Conservation (phyloP, 1,140 invertebrate species). For the Drosophila albomicans region DNA sequence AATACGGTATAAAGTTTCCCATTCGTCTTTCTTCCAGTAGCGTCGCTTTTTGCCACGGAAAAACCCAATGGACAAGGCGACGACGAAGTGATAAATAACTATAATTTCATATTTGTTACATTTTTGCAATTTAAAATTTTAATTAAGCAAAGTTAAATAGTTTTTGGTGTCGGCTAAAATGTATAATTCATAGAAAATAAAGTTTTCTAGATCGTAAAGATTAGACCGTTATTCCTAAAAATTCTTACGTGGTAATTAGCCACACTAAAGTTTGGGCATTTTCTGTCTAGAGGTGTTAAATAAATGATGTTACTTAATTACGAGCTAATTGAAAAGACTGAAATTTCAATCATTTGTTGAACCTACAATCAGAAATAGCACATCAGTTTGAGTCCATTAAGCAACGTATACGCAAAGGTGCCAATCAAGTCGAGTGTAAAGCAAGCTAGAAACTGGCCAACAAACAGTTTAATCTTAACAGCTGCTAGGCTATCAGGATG, state of each 20-base stretch:
- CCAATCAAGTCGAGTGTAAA: background rate
- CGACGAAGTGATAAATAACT: conserved; percentile 58
- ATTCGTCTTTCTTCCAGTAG: conserved; percentile 4
- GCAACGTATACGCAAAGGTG: conserved; percentile 39
- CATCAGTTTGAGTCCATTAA: conserved; percentile 20
- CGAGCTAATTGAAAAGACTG: background rate
- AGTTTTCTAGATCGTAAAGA: conserved; percentile 38
- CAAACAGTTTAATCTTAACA: conserved; percentile 1
- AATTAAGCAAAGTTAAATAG: conserved; percentile 66
- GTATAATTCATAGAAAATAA: conserved; percentile 31
- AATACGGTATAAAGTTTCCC: conserved; percentile 29
- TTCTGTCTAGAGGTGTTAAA: background rate
- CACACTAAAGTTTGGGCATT: background rate
- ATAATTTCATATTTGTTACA: conserved; percentile 59
- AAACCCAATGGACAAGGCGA: conserved; percentile 13
- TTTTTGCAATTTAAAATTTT: conserved; percentile 67
- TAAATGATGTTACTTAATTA: background rate
- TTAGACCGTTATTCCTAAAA: background rate
- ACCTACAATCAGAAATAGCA: background rate
- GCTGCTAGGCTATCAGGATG: background rate
- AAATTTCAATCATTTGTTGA: background rate
- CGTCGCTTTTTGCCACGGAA: background rate
- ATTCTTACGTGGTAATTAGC: background rate
- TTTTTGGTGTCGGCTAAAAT: conserved; percentile 18
- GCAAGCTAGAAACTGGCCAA: background rate